A percentile compares a stretch with the other conserved stretches of the same genome.
Conservation (phyloP, 2,113 vertebrate genomes). For the Pavo muticus region DNA sequence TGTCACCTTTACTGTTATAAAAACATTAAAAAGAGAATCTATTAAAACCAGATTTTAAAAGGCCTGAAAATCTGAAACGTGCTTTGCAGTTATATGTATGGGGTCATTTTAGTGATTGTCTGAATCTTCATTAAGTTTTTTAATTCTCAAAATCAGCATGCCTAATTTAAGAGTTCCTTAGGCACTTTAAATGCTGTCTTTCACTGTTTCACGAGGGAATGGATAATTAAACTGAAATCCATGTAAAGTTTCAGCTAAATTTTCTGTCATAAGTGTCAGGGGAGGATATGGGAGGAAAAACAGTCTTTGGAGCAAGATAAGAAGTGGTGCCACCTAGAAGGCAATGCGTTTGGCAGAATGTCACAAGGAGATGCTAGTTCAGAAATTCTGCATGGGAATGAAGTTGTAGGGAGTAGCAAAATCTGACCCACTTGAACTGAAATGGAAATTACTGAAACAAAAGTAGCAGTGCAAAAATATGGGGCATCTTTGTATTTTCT, state of each 20-base stretch:
- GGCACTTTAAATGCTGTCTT: neutral
- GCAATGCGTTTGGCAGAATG: neutral
- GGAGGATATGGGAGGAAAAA: neutral
- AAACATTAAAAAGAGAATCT: constrained; percentile 67
- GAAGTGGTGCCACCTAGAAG: neutral
- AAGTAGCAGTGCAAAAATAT: neutral
- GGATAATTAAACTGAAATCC: constrained; percentile 15
- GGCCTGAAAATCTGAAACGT: constrained; percentile 30
- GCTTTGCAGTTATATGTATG: neutral
- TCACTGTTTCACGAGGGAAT: neutral
- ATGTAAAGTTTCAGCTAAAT: neutral
- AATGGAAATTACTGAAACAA: neutral
- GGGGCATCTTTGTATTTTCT: neutral
- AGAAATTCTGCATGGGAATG: neutral
- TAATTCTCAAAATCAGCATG: constrained; percentile 11
- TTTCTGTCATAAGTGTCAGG: neutral
- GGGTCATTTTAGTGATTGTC: neutral
- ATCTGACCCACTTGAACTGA: neutral
- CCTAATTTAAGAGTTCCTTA: constrained; percentile 29
- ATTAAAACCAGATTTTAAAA: constrained; percentile 76
- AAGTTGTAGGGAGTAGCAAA: neutral
- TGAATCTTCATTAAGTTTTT: constrained; percentile 31
- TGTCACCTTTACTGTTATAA: constrained; percentile 74
- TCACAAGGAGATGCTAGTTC: neutral
- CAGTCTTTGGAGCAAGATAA: neutral